Conservation (phyloP, 2,888 invertebrate species). For the Gymnosoma rotundatum region DNA sequence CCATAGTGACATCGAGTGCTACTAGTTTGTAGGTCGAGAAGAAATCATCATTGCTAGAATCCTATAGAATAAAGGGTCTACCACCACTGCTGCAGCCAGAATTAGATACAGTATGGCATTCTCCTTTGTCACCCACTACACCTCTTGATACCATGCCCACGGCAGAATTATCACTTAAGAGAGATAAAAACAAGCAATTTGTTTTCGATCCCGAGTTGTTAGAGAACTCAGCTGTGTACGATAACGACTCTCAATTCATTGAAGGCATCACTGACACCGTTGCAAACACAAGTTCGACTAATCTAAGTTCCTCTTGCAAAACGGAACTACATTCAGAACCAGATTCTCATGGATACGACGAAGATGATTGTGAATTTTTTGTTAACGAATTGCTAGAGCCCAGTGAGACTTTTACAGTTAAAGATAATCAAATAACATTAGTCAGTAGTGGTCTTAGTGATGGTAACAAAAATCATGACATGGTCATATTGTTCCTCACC, state of each 20-base stretch:
- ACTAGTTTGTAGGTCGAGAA: constrained; percentile 82
- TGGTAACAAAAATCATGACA: constrained; percentile 67
- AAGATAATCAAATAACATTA: constrained; percentile 70
- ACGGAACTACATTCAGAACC: constrained; percentile 37
- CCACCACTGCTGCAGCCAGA: constrained; percentile 59
- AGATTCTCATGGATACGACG: constrained; percentile 11
- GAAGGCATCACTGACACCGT: constrained; percentile 25
- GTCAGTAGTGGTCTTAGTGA: constrained; percentile 63
- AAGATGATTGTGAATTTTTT: constrained; percentile 52
- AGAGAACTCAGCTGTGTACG: neutral
- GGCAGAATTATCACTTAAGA: constrained; percentile 71
- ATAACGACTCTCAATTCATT: neutral
- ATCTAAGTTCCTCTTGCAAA: neutral
- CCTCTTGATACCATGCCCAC: constrained; percentile 75
- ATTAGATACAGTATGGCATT: constrained; percentile 59
- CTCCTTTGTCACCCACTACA: constrained; percentile 77
- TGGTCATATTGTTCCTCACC: constrained; percentile 72
- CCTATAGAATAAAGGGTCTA: constrained; percentile 63
- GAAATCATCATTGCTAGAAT: constrained; percentile 71
- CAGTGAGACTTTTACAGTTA: constrained; percentile 24
- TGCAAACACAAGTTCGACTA: constrained; percentile 65
- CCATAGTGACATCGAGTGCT: constrained; percentile 80
- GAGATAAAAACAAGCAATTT: constrained; percentile 49
- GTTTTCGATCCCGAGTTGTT: constrained; percentile 52
- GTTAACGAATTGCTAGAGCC: constrained; percentile 35